Evolutionary conservation across 2,113 vertebrate genomes (phyloP).

Genomic region (Serinus canaria): DNA sequence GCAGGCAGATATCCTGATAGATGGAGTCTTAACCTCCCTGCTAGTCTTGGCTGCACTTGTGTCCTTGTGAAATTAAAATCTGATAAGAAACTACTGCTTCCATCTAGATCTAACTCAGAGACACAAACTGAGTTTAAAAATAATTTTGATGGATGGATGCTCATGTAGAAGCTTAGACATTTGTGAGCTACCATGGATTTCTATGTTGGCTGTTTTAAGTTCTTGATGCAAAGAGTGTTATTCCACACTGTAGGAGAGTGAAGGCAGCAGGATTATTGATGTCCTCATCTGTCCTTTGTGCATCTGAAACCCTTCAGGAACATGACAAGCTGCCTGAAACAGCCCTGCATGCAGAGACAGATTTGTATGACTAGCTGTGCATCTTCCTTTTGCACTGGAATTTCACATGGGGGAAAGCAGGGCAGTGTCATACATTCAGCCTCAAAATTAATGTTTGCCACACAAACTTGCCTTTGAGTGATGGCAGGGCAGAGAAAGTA

Average conservation of each 20-base stretch:
- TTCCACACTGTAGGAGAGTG: neutral
- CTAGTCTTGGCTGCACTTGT: neutral
- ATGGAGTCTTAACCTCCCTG: neutral
- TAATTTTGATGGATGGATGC: neutral
- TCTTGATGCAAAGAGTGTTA: neutral
- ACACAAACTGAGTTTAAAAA: neutral
- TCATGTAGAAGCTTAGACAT: neutral
- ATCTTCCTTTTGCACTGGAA: neutral
- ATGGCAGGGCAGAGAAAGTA: neutral
- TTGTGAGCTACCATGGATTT: neutral
- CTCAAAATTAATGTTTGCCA: neutral
- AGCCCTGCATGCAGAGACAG: fast-evolving
- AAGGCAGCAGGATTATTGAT: neutral
- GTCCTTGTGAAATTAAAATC: neutral
- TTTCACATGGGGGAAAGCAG: neutral
- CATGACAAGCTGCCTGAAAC: neutral
- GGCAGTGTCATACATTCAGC: neutral
- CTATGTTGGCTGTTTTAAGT: neutral
- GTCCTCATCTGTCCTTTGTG: neutral
- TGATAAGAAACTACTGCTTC: neutral
- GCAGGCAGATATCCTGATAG: neutral
- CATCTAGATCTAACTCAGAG: neutral
- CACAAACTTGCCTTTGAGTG: neutral
- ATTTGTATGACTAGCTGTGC: neutral
- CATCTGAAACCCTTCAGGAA: neutral